Percentiles rank a stretch among this genome's conserved stretches.
These are phyloP conservation scores for Sphaeridia pumilis DNA, from an alignment of 2,888 invertebrate genomes.

Conservation along the genomic window DNA sequence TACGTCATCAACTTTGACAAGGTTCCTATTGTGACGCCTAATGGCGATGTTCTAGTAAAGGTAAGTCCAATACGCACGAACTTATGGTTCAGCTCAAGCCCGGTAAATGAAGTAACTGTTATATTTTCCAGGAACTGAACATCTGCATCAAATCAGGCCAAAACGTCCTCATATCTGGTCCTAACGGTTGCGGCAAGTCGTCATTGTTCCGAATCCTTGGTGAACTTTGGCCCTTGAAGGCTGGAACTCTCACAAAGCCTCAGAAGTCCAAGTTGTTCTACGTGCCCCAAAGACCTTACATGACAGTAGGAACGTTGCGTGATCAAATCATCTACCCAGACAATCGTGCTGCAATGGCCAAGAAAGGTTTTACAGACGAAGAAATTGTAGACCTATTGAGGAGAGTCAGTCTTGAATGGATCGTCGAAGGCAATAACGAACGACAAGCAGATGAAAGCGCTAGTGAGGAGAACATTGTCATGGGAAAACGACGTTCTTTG, in stretches of 20 bases:
- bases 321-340: conserved; percentile 97
- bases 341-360: conserved; percentile 66
- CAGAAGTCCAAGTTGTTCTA: conserved; percentile 89
- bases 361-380: conserved; percentile 59
- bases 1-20: conserved; percentile 80
- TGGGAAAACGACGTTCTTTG: conserved; percentile 47
- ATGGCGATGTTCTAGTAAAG: conserved; percentile 85
- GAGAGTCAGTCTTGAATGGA: conserved; percentile 44
- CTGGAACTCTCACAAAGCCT: conserved; percentile 89
- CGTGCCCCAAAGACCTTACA: conserved; percentile 94
- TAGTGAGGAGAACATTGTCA: conserved; percentile 13
- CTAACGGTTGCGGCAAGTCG: conserved; percentile 97
- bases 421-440: conserved; percentile 43
- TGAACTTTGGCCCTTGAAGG: conserved; percentile 95
- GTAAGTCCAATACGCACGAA: too few species aligned
- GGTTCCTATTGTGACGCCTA: conserved; percentile 93
- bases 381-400: conserved; percentile 53
- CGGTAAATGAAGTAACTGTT: not conserved
- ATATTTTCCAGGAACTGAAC: conserved; percentile 36
- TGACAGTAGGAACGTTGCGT: conserved; percentile 87
- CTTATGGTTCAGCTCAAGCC: too few species aligned
- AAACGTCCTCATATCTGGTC: conserved; percentile 96
- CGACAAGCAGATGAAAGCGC: conserved; percentile 42
- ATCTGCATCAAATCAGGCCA: conserved; percentile 91
- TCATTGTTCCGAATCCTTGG: conserved; percentile 92